Base-by-base conservation (phyloP, 2,797 vertebrate genomes). In the Coregonus ussuriensis region DNA sequence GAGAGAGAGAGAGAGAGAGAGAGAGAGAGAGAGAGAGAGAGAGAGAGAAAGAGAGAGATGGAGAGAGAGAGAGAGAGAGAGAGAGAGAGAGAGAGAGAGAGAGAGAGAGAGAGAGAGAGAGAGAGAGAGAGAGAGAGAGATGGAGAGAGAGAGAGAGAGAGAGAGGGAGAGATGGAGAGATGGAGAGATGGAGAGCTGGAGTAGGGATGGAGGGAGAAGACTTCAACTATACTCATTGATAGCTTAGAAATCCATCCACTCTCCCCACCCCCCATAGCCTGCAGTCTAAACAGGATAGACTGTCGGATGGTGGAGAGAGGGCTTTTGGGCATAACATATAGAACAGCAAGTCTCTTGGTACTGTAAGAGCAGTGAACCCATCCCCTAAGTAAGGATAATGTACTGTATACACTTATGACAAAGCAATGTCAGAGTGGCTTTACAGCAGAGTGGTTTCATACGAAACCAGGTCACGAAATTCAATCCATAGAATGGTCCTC, bases 321-420 rank as follows among this genome's bases (percentile, higher is more conserved):
- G 87, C 87, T 89, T 90, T 89, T 25, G 76, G 77, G 89, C 83
- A 89, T 89, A 84, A 66, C 84, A 72, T 80, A 82, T 33, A 71
- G 76, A 85, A 82, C 86, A 86, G 86, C 81, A 84, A 88, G 83
- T 31, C 14, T 33, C 31, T 3, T 31, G 31, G 33, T 69, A 21
- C 71, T 54, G 47, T 51, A 14, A 16, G 6, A 6, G 1, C 4
- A 25, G 68, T 41, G 37, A 37, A 47, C 68, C 31, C 65, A 67
- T 67, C 41, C 5, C 31, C 13, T 31, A 18, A 1, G 31, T 31
- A 6, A 11, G 67, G 67, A 37, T 33, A 5, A 3, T 41, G 67
- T 69, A 35, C 35, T n/a, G 41, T 9, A 31, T 9, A 37, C 14
- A n/a, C 35, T 69, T 37, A 37, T 29, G 71, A 52, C 51, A 31